These are phyloP conservation scores for Smutsia gigantea DNA, from an alignment of 2,797 vertebrate genomes.

Conservation along the genomic window DNA sequence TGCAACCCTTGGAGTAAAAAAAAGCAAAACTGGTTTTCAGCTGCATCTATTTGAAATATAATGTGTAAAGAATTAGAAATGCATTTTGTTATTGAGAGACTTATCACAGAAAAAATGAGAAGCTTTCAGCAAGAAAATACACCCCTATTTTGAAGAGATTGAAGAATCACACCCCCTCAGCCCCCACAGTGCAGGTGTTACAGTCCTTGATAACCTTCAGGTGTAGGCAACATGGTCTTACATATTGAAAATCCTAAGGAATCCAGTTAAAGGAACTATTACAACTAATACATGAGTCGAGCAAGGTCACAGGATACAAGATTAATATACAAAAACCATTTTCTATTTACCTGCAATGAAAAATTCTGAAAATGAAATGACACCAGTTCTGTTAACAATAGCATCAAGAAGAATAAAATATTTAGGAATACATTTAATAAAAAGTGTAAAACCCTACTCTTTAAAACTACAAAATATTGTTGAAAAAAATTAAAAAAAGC, in stretches of 20 bases:
- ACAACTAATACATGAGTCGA: not conserved
- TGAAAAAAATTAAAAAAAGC: slow-evolving; percentile 23
- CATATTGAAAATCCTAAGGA: not conserved
- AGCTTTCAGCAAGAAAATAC: not conserved
- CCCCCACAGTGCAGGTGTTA: not conserved
- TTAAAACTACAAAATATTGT: slow-evolving; percentile 9
- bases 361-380: slow-evolving; percentile 38
- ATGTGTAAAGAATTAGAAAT: not conserved
- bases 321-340: not conserved
- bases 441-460: not conserved
- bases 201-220: not conserved
- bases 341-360: not conserved
- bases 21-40: not conserved
- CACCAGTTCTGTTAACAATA: slow-evolving; percentile 16
- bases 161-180: not conserved
- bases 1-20: not conserved
- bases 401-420: not conserved
- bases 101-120: not conserved
- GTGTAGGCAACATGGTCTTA: not conserved
- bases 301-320: not conserved
- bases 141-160: not conserved
- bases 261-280: not conserved
- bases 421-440: not conserved
- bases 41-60: not conserved
- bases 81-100: slow-evolving; percentile 1